A percentile compares a stretch with the other conserved stretches of the same genome.
phyloP scores from a whole-genome alignment of 1,140 invertebrate genomes.

The Drosophila ironensis region DNA sequence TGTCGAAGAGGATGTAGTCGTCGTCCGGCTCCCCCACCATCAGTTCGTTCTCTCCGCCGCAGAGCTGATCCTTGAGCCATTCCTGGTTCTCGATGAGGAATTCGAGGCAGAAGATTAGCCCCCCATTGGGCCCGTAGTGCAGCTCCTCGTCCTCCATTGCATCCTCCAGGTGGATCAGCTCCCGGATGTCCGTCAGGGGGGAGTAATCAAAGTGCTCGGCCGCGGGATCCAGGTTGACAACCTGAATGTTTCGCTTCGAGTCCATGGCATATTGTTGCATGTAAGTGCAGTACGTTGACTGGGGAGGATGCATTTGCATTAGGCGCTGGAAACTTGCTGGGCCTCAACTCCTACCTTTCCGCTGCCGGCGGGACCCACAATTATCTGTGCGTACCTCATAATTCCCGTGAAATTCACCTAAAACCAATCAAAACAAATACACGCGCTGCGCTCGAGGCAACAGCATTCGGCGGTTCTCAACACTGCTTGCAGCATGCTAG shows the following conservation, averaged over 20 bases:
- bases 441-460: conserved; percentile 13
- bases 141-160: conserved; percentile 98
- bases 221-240: conserved; percentile 98
- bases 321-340: neutral
- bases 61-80: conserved; percentile 94
- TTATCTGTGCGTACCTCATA: conserved; percentile 96
- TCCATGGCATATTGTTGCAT: conserved; percentile 93
- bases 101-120: conserved; percentile 97
- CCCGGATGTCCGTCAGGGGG: conserved; percentile 93
- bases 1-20: conserved; percentile 99
- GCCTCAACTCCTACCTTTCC: conserved; percentile 94
- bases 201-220: conserved; percentile 97
- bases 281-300: conserved; percentile 97
- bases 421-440: conserved; percentile 19
- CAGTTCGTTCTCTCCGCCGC: conserved; percentile 82
- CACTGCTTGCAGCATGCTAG: too few species aligned
- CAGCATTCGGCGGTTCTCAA: too few species aligned
- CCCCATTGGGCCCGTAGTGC: conserved; percentile 98
- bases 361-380: conserved; percentile 97
- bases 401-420: conserved; percentile 37
- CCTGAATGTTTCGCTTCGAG: conserved; percentile 88
- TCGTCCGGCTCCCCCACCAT: conserved; percentile 85
- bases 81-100: conserved; percentile 95
- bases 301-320: neutral
- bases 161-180: conserved; percentile 97